Evolutionary conservation across 2,113 vertebrate species (phyloP), one percentile per base, ranked within the genome.

Genomic region (Dinomys branickii): DNA sequence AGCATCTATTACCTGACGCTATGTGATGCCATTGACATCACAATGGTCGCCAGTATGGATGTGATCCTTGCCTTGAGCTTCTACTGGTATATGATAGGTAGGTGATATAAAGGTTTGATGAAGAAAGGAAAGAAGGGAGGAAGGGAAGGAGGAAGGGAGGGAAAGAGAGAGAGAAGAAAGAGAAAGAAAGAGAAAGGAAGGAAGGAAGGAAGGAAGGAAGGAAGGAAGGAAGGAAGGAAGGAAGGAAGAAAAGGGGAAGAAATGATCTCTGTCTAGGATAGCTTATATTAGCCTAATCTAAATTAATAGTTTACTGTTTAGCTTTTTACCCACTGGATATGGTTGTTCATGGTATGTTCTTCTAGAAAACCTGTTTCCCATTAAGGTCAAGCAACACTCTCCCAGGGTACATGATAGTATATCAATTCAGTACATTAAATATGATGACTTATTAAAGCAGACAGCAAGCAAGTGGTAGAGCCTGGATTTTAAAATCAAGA

Each of bases 131-230:
- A 9, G 14, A 14, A 11, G 41, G 24, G 14, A 33, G 58, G 58
- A 7, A 22, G 19, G 14, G 19, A 5, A 22, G 56, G 22, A 44
- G 2, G 59, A 17, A 30, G 11, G 61, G 1, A 65, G 28, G 61
- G 5, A 11, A 35, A 3, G 52, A 77, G 38, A 88, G 5, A 8
- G 24, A 85, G 6, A 11, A n/a, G 16, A 3, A 58, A 33, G 28
- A 22, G 2, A 24, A 6, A 1, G 8, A 3, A 3, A 5, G 14
- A n/a, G 6, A 3, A 9, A 38, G 14, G 16, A 11, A 13, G 24
- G 24, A 0, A 14, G 58, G 58, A 7, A 19, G 58, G 22, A n/a
- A 3, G 44, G 11, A 12, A 33, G 26, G 8, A 4, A 10, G 44
- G 11, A 3, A 30, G 10, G 13, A 4, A 30, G 61, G 10, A 13